Base-by-base conservation (phyloP, 2,888 invertebrate species). In the Keiferia lycopersicella region DNA sequence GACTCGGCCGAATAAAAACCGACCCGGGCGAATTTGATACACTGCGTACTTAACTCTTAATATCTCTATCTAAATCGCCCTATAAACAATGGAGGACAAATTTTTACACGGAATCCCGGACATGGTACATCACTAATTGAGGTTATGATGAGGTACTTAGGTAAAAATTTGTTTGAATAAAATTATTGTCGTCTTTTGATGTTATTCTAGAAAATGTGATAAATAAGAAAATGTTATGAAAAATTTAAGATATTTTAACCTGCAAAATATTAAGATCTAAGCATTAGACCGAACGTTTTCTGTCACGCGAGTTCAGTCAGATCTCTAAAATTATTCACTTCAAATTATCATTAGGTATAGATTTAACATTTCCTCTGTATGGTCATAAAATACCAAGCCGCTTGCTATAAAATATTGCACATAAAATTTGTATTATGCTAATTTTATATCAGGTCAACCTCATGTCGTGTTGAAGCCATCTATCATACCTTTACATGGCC, bases 51-150 rank as follows among this genome's bases (percentile, higher is more conserved):
- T 83, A 85, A 86, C 82, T 82, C 81, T 74, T 79, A 81, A 87
- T 87, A 88, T 88, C 86, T 88, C 82, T 87, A 88, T 87, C 86
- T 85, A 87, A 88, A 88, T 87, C 82, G 81, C 69, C 70, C 77
- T 77, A 81, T 84, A 83, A 84, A 86, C 80, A 57, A 82, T 79
- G 69, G 78, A 79, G 71, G 79, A 82, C 80, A 75, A 74, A 73
- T 80, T 81, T 78, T 80, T 81, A 73, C 72, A 77, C 75, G 71
- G 69, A 61, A 61, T 56, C 39, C 8, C 39, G 57, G 61, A 64
- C 56, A 61, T 30, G 64, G 39, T 50, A 51, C 59, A 34, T 14
- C 63, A 64, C 59, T 59, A 64, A 64, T 64, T 59, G 34, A 58
- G 41, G 18, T 41, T 63, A 38, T 41, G 30, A 34, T 34, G 38